These are phyloP conservation scores for Phylloscopus trochiloides DNA, from an alignment of 2,113 vertebrate genomes.

Conservation along the genomic window DNA sequence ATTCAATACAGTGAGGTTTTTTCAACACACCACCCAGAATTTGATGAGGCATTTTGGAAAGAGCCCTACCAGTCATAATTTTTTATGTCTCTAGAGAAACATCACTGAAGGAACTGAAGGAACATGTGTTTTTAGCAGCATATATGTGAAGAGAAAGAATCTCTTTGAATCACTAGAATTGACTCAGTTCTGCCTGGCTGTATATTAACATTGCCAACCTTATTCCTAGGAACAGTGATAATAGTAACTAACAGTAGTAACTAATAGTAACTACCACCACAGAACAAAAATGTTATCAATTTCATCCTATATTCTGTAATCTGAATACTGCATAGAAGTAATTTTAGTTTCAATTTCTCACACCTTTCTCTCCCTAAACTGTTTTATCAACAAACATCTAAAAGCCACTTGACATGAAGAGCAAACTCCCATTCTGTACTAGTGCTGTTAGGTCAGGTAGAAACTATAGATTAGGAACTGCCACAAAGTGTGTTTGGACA, in stretches of 20 bases:
- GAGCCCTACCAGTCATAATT: accelerated
- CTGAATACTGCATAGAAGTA: not conserved
- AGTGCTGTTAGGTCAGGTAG: not conserved
- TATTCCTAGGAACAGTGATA: not conserved
- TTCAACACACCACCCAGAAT: not conserved
- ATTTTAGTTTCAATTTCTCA: not conserved
- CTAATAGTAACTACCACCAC: not conserved
- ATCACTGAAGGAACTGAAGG: not conserved
- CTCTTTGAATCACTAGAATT: not conserved
- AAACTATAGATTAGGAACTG: not conserved
- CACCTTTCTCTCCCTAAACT: not conserved
- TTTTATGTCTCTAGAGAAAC: not conserved
- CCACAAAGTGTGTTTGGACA: not conserved
- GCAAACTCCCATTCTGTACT: not conserved
- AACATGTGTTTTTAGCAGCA: not conserved
- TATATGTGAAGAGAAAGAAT: not conserved
- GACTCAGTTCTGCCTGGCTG: not conserved
- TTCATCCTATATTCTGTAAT: not conserved
- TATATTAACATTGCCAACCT: not conserved
- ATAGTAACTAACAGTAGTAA: not conserved
- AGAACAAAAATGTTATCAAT: not conserved
- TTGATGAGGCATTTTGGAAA: not conserved
- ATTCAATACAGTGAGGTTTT: not conserved
- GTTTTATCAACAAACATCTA: not conserved
- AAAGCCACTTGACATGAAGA: accelerated